Percentiles rank a stretch among this genome's conserved stretches.
Evolutionary conservation across 2,888 invertebrate species (phyloP).

Genomic region (Aphidoletes aphidimyza): DNA sequence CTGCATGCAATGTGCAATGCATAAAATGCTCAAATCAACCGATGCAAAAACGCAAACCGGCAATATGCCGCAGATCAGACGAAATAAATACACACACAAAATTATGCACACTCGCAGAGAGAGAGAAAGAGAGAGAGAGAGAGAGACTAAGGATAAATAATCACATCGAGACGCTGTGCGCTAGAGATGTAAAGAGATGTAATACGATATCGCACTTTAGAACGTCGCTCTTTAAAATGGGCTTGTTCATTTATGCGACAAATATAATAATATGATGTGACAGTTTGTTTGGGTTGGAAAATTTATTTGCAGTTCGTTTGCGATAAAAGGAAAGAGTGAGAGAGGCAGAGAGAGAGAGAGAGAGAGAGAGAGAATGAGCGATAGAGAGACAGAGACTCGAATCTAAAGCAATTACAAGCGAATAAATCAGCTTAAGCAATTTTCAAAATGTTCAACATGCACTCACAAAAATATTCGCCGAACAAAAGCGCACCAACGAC

Average conservation of each 20-base stretch:
- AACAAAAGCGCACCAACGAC: background rate
- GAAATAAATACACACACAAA: background rate
- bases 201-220: conserved; percentile 9
- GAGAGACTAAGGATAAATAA: background rate
- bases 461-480: background rate
- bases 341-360: no score
- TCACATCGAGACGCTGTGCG: no score
- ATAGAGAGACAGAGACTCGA: no score
- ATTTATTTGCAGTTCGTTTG: conserved; percentile 39
- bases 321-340: conserved; percentile 29
- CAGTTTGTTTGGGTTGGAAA: conserved; percentile 25
- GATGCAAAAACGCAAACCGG: conserved; percentile 19
- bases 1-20: background rate
- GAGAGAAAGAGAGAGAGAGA: background rate
- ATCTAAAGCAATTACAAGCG: conserved; percentile 44
- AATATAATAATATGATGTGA: conserved; percentile 51
- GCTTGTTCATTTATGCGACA: conserved; percentile 41
- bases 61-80: conserved; percentile 43
- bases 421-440: conserved; percentile 12
- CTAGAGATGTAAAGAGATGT: no score
- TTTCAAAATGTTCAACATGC: background rate
- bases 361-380: no score
- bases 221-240: background rate
- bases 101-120: background rate
- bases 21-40: background rate